Evolutionary conservation across 2,888 invertebrate genomes (phyloP).

Genomic region (Athalia circularis): DNA sequence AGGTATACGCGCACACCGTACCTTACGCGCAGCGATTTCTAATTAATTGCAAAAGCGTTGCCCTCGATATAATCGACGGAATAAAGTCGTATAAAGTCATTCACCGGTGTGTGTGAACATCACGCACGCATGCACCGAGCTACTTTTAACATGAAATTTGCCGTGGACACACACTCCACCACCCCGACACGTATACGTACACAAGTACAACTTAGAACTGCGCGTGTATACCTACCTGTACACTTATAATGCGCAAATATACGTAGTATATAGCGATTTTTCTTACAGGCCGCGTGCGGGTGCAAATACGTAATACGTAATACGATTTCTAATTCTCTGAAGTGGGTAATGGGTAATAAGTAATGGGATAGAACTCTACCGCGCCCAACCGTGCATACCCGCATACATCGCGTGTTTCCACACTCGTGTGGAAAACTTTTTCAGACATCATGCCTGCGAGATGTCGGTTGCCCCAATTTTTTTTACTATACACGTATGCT

Average conservation of each 20-base stretch:
- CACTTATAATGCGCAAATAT: neutral
- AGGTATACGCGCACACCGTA: no score
- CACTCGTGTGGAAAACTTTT: no score
- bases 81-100: neutral
- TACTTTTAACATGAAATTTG: neutral
- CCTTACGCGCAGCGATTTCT: constrained; percentile 54
- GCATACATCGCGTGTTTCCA: no score
- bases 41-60: constrained; percentile 54
- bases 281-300: constrained; percentile 7
- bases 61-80: constrained; percentile 54
- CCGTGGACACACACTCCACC: neutral
- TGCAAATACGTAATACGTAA: constrained; percentile 30
- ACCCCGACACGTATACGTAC: neutral
- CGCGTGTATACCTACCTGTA: no score
- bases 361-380: neutral
- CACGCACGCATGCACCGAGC: neutral
- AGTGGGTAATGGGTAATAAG: neutral
- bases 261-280: constrained; percentile 16
- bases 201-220: neutral
- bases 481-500: no score
- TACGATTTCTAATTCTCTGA: constrained; percentile 35
- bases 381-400: neutral
- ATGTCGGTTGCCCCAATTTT: no score
- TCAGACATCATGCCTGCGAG: no score
- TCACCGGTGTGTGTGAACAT: neutral